Conservation (phyloP, 2,113 vertebrate species). For the Nicator chloris region DNA sequence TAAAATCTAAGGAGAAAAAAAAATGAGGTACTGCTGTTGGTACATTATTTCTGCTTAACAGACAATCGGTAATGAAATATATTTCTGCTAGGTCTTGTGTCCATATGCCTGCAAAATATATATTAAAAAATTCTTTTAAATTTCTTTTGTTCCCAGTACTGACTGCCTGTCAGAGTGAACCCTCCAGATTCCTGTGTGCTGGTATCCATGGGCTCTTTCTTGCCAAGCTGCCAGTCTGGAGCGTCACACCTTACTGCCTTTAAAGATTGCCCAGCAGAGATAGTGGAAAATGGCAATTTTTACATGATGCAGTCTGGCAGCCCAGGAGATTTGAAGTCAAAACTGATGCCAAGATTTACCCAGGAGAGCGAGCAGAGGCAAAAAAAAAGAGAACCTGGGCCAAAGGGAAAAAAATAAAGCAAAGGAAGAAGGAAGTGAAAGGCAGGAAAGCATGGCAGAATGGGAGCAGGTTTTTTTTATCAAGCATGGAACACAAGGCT, state of each 20-base stretch:
- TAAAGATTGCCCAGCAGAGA: conserved; percentile 99
- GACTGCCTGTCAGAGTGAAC: conserved; percentile 77
- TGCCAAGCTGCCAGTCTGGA: conserved; percentile 99
- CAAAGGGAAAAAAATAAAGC: conserved; percentile 56
- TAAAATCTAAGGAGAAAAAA: conserved; percentile 29
- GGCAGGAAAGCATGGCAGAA: neutral
- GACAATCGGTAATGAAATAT: conserved; percentile 76
- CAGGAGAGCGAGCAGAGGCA: conserved; percentile 87
- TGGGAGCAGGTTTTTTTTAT: neutral
- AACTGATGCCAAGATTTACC: conserved; percentile 98
- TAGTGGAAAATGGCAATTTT: conserved; percentile 88
- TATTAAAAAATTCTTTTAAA: conserved; percentile 64
- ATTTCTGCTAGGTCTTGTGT: conserved; percentile 77
- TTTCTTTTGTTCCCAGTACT: conserved; percentile 77
- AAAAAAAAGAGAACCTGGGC: conserved; percentile 77
- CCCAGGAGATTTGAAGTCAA: conserved; percentile 98
- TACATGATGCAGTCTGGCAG: conserved; percentile 93
- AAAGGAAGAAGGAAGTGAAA: neutral
- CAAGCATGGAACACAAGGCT: conserved; percentile 24
- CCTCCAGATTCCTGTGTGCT: conserved; percentile 86
- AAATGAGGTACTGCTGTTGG: conserved; percentile 56
- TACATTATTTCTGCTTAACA: conserved; percentile 60
- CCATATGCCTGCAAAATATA: conserved; percentile 80
- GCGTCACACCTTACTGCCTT: conserved; percentile 99
- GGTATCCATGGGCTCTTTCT: conserved; percentile 90